Evolutionary conservation across 2,888 invertebrate genomes (phyloP), one percentile per base, ranked within the genome.

Genomic region (Geophilus truncorum): DNA sequence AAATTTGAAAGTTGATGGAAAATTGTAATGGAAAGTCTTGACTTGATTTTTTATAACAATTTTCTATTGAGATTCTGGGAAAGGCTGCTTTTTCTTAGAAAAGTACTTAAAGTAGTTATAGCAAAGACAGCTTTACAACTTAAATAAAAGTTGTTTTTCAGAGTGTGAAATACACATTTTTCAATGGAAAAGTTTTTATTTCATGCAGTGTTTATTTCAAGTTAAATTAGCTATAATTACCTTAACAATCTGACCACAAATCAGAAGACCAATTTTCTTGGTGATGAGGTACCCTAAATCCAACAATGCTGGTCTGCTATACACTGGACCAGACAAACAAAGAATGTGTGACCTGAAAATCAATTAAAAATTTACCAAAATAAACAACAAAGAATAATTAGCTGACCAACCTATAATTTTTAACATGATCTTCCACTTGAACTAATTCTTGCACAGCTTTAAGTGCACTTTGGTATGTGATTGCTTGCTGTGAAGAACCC

Each of bases 161-260:
- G n/a, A n/a, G n/a, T n/a, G n/a, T n/a, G n/a, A n/a, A n/a, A n/a
- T n/a, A n/a, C n/a, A n/a, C n/a, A n/a, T n/a, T n/a, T n/a, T n/a
- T n/a, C n/a, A n/a, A n/a, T n/a, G n/a, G n/a, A n/a, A n/a, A n/a
- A n/a, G n/a, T n/a, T n/a, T n/a, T n/a, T n/a, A n/a, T n/a, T n/a
- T n/a, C n/a, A n/a, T n/a, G n/a, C n/a, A n/a, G n/a, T n/a, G n/a
- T n/a, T n/a, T n/a, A n/a, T n/a, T n/a, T n/a, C n/a, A n/a, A n/a
- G n/a, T n/a, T 34, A 34, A 7, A 34, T 34, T 34, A 34, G 5
- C 9, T 34, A 34, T 34, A 7, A 34, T 34, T 34, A 88, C 88
- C 84, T 86, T 84, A 28, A 88, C 84, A 15, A 89, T 87, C 82
- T 89, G 88, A 25, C 88, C 89, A 84, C 89, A 89, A 15, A 89